A percentile compares a stretch with the other conserved stretches of the same genome.
These are phyloP conservation scores for Drosophila ohnishii DNA, from an alignment of 1,140 invertebrate species.

Conservation along the genomic window DNA sequence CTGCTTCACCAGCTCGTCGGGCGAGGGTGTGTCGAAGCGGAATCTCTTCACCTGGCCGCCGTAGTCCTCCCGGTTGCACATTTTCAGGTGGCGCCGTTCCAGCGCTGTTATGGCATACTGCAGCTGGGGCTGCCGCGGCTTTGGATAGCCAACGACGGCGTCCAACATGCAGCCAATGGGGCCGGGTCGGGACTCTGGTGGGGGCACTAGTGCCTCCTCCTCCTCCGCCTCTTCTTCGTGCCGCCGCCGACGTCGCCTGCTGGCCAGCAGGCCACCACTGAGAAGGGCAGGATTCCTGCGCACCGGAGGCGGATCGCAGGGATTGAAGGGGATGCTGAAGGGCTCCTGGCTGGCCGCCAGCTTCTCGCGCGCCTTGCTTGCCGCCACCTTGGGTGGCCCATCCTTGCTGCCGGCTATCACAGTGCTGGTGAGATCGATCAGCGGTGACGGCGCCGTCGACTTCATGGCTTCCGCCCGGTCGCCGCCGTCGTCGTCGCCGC, in stretches of 20 bases:
- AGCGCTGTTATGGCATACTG: slow-evolving; percentile 34
- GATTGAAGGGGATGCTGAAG: slow-evolving; percentile 74
- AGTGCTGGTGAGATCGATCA: slow-evolving; percentile 62
- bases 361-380: slow-evolving; percentile 43
- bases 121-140: slow-evolving; percentile 31
- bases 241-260: not conserved
- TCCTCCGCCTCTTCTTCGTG: not conserved
- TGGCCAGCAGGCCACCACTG: slow-evolving; percentile 1
- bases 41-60: slow-evolving; percentile 63
- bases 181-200: slow-evolving; percentile 13
- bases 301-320: slow-evolving; percentile 44
- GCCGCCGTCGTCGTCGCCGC: slow-evolving; percentile 24
- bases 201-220: not conserved
- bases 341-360: slow-evolving; percentile 15
- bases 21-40: slow-evolving; percentile 70
- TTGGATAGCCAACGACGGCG: slow-evolving; percentile 42
- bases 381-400: slow-evolving; percentile 52
- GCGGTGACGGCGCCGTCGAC: not conserved
- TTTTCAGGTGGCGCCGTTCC: slow-evolving; percentile 50
- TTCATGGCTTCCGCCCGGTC: slow-evolving; percentile 1
- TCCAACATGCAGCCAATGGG: slow-evolving; percentile 50
- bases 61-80: slow-evolving; percentile 46
- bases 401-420: slow-evolving; percentile 36
- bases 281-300: not conserved
- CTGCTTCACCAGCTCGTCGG: slow-evolving; percentile 70